These are phyloP conservation scores for Tachysurus fulvidraco DNA, from an alignment of 2,113 vertebrate genomes.

Conservation along the genomic window DNA sequence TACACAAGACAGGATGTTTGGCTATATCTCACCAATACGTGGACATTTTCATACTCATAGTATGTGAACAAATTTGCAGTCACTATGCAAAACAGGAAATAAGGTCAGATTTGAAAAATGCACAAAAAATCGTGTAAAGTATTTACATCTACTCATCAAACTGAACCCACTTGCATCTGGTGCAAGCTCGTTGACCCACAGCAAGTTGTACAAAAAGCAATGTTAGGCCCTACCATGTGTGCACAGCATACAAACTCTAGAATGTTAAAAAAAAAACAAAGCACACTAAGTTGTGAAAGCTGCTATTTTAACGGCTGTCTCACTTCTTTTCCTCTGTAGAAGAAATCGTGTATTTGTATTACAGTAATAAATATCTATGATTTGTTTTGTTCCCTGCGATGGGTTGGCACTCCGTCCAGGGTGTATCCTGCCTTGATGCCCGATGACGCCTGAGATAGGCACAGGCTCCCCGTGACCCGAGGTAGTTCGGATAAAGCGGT, in stretches of 20 bases:
- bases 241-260: background rate
- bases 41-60: background rate
- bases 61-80: background rate
- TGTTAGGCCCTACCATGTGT: background rate
- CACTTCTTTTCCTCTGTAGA: background rate
- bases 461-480: too few species aligned
- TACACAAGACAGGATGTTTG: too few species aligned
- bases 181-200: background rate
- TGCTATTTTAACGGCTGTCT: background rate
- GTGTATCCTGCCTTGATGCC: too few species aligned
- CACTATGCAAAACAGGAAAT: background rate
- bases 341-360: background rate
- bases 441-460: too few species aligned
- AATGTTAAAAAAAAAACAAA: too few species aligned
- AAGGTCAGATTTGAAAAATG: background rate
- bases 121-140: background rate
- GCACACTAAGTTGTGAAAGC: background rate
- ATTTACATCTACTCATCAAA: too few species aligned
- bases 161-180: too few species aligned
- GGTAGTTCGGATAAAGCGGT: too few species aligned
- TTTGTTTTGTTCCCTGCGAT: too few species aligned
- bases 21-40: background rate
- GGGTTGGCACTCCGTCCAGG: too few species aligned
- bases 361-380: too few species aligned
- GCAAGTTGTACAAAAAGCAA: background rate